Evolutionary conservation across 1,140 invertebrate genomes (phyloP).

Genomic region (Daktulosphaira vitifoliae): DNA sequence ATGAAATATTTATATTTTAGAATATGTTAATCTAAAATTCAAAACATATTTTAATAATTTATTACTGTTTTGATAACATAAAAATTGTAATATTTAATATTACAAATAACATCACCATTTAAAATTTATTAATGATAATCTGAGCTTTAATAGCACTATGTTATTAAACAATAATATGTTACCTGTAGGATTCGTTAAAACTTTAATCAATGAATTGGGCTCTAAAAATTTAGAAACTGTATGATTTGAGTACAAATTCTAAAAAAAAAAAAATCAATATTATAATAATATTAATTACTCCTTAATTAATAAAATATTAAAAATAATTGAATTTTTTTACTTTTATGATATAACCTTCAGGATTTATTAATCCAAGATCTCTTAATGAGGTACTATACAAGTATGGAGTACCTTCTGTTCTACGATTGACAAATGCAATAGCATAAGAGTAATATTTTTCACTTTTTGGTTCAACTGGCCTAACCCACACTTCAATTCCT

Average conservation of each 20-base stretch:
- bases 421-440: conserved; percentile 50
- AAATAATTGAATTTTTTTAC: conserved; percentile 47
- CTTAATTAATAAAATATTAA: not conserved
- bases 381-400: conserved; percentile 47
- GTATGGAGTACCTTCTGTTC: conserved; percentile 53
- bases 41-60: not conserved
- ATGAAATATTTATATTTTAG: too few relatives aligned
- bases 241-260: too few relatives aligned
- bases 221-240: conserved; percentile 1
- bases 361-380: conserved; percentile 67
- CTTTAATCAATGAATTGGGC: conserved; percentile 16
- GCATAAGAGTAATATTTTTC: conserved; percentile 46
- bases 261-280: not conserved
- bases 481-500: conserved; percentile 47
- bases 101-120: too few relatives aligned
- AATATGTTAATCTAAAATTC: not conserved
- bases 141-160: too few relatives aligned
- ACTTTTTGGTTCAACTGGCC: conserved; percentile 44
- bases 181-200: conserved; percentile 25
- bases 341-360: conserved; percentile 70
- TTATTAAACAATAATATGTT: too few relatives aligned
- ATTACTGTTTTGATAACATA: not conserved
- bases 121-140: too few relatives aligned
- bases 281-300: not conserved
- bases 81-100: too few relatives aligned